Percentiles rank a stretch among this genome's conserved stretches.
These are phyloP conservation scores for Megaceryle maxima DNA, from an alignment of 2,113 vertebrate species.

Conservation along the genomic window DNA sequence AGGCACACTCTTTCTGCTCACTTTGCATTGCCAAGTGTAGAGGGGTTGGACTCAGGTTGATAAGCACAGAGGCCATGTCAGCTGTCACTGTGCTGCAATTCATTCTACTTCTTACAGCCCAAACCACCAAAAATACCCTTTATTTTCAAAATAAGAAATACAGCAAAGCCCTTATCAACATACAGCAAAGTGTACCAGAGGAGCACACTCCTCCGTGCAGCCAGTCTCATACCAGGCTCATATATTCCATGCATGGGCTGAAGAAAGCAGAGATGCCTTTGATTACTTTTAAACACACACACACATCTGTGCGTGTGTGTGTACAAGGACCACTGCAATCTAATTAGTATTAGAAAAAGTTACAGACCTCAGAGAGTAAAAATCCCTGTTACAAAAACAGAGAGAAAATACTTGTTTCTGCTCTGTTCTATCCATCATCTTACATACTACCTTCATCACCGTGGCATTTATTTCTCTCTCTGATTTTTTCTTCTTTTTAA, in stretches of 20 bases:
- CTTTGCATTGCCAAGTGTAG: not conserved
- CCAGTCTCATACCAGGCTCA: not conserved
- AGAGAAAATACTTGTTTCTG: not conserved
- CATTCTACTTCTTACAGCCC: not conserved
- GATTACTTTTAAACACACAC: not conserved
- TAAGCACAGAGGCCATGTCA: not conserved
- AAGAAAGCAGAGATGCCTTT: not conserved
- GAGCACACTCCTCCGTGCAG: not conserved
- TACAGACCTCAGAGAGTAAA: not conserved
- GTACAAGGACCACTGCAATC: not conserved
- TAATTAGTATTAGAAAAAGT: not conserved
- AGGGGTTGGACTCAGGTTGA: not conserved
- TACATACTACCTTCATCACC: not conserved
- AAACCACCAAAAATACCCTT: not conserved
- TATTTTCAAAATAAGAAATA: not conserved
- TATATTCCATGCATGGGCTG: not conserved
- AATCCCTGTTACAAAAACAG: not conserved
- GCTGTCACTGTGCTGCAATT: not conserved
- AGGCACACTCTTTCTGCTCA: not conserved
- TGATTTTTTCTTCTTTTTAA: slow-evolving; percentile 9
- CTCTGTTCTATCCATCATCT: not conserved
- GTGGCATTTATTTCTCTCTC: not conserved
- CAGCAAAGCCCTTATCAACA: not conserved
- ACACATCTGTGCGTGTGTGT: fast-evolving
- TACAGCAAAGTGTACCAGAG: not conserved